Percentiles rank a stretch among this genome's conserved stretches.
phyloP scores from a whole-genome alignment of 1,140 invertebrate species.

The Hyposmocoma kahamanoa region DNA sequence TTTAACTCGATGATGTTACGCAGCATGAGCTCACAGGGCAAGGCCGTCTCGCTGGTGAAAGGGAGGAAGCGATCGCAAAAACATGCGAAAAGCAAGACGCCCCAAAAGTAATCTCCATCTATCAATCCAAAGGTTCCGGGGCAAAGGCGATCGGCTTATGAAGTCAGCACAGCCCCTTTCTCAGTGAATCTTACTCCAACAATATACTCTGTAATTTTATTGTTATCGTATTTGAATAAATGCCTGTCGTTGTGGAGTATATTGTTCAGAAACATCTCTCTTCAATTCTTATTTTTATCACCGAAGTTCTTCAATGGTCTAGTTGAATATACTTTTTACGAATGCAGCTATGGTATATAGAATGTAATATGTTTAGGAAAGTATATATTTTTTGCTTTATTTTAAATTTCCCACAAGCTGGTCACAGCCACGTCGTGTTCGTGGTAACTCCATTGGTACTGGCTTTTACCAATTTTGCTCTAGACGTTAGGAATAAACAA shows the following conservation, averaged over 20 bases:
- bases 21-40: slow-evolving; percentile 21
- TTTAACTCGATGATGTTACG: slow-evolving; percentile 32
- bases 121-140: slow-evolving; percentile 17
- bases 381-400: too few relatives aligned
- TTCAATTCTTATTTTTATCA: too few relatives aligned
- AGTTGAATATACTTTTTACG: too few relatives aligned
- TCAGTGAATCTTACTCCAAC: slow-evolving; percentile 16
- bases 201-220: slow-evolving; percentile 22
- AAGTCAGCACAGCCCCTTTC: slow-evolving; percentile 12
- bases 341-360: too few relatives aligned
- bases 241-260: slow-evolving; percentile 5
- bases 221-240: slow-evolving; percentile 26
- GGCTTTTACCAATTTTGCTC: too few relatives aligned
- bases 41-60: slow-evolving; percentile 3
- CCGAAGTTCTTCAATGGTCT: too few relatives aligned
- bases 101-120: slow-evolving; percentile 28
- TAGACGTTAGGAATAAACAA: too few relatives aligned
- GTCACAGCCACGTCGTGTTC: background rate
- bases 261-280: too few relatives aligned
- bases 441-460: too few relatives aligned
- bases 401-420: background rate
- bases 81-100: slow-evolving; percentile 16
- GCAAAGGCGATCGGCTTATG: slow-evolving; percentile 3
- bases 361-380: too few relatives aligned
- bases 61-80: slow-evolving; percentile 19